phyloP scores from a whole-genome alignment of 2,888 invertebrate species.

The Boloria euphrosyne region DNA sequence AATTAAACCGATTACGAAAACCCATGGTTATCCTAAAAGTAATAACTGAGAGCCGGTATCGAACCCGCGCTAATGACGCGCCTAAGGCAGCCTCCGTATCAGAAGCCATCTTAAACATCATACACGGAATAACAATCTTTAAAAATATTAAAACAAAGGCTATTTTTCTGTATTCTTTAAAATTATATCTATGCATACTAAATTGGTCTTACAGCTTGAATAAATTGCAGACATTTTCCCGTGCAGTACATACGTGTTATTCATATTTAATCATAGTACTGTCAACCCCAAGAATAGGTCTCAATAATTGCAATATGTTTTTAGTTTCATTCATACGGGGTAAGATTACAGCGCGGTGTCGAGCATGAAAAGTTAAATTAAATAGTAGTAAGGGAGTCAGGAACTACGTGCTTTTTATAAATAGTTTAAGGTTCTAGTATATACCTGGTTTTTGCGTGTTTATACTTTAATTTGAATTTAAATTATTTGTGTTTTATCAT shows the following conservation, averaged over 20 bases:
- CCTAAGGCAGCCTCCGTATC: slow-evolving; percentile 65
- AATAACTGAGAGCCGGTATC: slow-evolving; percentile 64
- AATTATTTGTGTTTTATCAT: too few species aligned
- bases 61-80: slow-evolving; percentile 68
- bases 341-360: slow-evolving; percentile 33
- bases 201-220: slow-evolving; percentile 26
- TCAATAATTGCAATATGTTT: slow-evolving; percentile 41
- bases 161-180: slow-evolving; percentile 28
- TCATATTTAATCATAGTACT: slow-evolving; percentile 43
- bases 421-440: neutral
- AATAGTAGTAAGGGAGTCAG: slow-evolving; percentile 13
- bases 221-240: slow-evolving; percentile 33
- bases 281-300: slow-evolving; percentile 40
- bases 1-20: slow-evolving; percentile 32
- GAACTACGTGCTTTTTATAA: slow-evolving; percentile 1
- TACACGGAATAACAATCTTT: slow-evolving; percentile 36
- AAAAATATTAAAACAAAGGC: slow-evolving; percentile 19
- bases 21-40: slow-evolving; percentile 51
- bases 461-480: neutral
- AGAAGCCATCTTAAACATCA: slow-evolving; percentile 50
- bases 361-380: slow-evolving; percentile 34
- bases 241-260: slow-evolving; percentile 33
- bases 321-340: slow-evolving; percentile 38
- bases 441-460: neutral
- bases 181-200: slow-evolving; percentile 30